Percentiles rank a stretch among this genome's conserved stretches.
These are phyloP conservation scores for Pangasius krempfi DNA, from an alignment of 2,797 vertebrate genomes.

Conservation along the genomic window DNA sequence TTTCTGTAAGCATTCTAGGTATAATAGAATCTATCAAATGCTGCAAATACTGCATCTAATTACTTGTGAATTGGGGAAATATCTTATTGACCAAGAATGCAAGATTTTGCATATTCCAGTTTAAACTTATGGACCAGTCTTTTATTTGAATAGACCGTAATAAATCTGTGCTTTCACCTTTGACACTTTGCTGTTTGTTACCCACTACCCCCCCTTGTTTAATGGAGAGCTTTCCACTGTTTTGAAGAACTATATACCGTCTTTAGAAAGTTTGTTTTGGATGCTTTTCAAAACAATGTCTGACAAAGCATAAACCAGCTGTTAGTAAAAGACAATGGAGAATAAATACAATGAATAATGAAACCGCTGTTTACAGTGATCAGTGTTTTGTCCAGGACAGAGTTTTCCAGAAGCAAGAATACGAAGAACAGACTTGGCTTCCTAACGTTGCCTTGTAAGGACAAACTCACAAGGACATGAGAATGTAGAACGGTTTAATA, in stretches of 20 bases:
- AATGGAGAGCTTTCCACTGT: not conserved
- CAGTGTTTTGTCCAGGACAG: not conserved
- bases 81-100: not conserved
- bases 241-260: not conserved
- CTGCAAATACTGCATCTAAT: not conserved
- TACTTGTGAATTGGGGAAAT: not conserved
- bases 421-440: not conserved
- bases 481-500: not conserved
- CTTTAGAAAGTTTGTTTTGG: not conserved
- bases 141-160: not conserved
- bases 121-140: not conserved
- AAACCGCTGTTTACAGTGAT: not conserved
- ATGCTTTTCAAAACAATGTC: not conserved
- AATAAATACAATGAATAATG: not conserved
- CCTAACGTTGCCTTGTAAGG: not conserved
- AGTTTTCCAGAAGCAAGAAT: not conserved
- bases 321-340: not conserved
- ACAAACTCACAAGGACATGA: not conserved
- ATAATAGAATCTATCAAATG: not conserved
- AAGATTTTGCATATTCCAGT: not conserved
- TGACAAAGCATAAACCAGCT: not conserved
- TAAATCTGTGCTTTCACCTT: not conserved
- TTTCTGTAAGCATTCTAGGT: not conserved
- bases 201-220: not conserved
- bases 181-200: not conserved